A percentile compares a stretch with the other conserved stretches of the same genome.
Evolutionary conservation across 2,113 vertebrate species (phyloP).

Genomic region (Pavo muticus): DNA sequence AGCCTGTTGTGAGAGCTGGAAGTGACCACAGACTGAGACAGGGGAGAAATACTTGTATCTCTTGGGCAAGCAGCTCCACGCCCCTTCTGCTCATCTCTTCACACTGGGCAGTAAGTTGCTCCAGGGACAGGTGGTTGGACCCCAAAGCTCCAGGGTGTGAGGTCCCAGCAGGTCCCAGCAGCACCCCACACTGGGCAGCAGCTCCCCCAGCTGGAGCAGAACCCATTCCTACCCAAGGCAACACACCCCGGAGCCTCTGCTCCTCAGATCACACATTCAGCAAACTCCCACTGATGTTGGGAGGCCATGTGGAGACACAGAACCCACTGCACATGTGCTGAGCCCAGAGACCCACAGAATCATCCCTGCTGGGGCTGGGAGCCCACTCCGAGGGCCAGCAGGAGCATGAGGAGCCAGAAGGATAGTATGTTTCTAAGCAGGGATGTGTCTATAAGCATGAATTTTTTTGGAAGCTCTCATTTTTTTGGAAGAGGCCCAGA

Average conservation of each 20-base stretch:
- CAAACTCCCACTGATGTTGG: neutral
- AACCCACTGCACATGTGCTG: neutral
- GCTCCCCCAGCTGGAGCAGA: neutral
- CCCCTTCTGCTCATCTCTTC: neutral
- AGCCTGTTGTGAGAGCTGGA: neutral
- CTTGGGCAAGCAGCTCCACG: neutral
- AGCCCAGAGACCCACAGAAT: neutral
- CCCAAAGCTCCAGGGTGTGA: neutral
- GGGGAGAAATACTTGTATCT: neutral
- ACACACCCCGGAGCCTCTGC: neutral
- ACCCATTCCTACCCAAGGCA: neutral
- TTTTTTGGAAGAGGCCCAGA: neutral
- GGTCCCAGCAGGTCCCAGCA: neutral
- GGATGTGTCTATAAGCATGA: neutral
- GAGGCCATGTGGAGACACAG: neutral
- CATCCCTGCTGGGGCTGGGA: neutral
- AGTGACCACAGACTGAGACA: rapidly evolving
- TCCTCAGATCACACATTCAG: neutral
- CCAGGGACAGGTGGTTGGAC: rapidly evolving
- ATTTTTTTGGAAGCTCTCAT: neutral
- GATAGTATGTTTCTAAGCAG: neutral
- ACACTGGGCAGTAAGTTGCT: neutral
- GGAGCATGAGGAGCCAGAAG: neutral
- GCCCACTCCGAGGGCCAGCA: rapidly evolving
- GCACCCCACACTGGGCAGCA: rapidly evolving